These are phyloP conservation scores for Trichomycterus rosablanca DNA, from an alignment of 2,113 vertebrate species.

Conservation along the genomic window DNA sequence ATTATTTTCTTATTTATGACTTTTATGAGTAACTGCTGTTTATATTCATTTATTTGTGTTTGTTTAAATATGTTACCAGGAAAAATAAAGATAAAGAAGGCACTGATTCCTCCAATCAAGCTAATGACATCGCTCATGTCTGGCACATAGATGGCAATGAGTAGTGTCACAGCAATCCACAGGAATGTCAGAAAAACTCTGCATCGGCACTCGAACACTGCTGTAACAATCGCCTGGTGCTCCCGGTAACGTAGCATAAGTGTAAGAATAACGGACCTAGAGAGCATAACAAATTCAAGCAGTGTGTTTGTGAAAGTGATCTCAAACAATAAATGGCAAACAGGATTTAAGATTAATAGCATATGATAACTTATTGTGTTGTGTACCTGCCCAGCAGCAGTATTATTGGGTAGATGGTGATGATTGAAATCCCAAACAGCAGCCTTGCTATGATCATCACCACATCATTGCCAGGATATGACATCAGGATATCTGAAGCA, in stretches of 20 bases:
- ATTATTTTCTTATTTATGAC: too few relatives aligned
- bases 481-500: conserved; percentile 86
- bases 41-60: background rate
- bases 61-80: conserved; percentile 71
- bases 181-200: conserved; percentile 70
- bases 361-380: background rate
- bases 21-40: background rate
- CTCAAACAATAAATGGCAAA: background rate
- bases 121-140: conserved; percentile 86
- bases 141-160: conserved; percentile 79
- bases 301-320: background rate
- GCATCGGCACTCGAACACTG: conserved; percentile 57
- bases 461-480: conserved; percentile 79
- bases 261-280: conserved; percentile 81
- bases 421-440: conserved; percentile 82
- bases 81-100: conserved; percentile 96
- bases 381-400: conserved; percentile 85
- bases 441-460: conserved; percentile 77
- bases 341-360: background rate
- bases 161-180: conserved; percentile 78
- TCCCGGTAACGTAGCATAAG: conserved; percentile 60
- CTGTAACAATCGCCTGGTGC: background rate
- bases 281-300: conserved; percentile 2
- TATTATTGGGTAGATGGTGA: conserved; percentile 91
- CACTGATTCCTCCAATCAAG: conserved; percentile 84